Evolutionary conservation across 2,888 invertebrate genomes (phyloP).

Genomic region (Busseola fusca): DNA sequence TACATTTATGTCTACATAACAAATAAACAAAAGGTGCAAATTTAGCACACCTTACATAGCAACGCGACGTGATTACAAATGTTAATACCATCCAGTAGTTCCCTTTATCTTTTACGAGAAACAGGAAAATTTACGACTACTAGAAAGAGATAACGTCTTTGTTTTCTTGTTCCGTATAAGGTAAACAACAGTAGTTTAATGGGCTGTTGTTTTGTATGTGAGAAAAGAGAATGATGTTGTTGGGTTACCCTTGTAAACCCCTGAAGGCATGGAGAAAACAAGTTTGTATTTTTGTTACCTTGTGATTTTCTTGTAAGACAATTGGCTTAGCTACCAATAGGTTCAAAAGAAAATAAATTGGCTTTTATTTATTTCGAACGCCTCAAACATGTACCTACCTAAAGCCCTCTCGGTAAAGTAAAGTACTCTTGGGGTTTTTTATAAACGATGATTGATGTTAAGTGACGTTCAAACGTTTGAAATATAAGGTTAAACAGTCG

Average conservation of each 20-base stretch:
- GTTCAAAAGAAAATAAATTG: background rate
- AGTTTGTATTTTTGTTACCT: conserved; percentile 1
- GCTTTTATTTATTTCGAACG: background rate
- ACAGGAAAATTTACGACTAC: conserved; percentile 45
- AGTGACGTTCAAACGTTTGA: background rate
- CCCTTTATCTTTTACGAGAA: conserved; percentile 50
- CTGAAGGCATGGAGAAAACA: conserved; percentile 12
- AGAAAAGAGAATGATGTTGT: conserved; percentile 1
- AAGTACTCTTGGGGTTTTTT: background rate
- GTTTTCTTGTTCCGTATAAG: conserved; percentile 24
- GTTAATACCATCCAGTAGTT: conserved; percentile 17
- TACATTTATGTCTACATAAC: conserved; percentile 18
- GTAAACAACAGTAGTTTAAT: conserved; percentile 38
- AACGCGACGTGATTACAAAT: conserved; percentile 41
- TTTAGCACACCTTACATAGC: conserved; percentile 9
- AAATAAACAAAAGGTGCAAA: conserved; percentile 23
- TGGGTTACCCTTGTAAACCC: background rate
- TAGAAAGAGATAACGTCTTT: conserved; percentile 33
- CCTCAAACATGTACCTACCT: too few species aligned
- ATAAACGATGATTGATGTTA: background rate
- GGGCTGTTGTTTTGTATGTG: conserved; percentile 12
- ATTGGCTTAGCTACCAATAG: background rate
- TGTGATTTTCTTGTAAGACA: background rate
- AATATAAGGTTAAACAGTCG: background rate
- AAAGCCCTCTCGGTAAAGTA: too few species aligned